Conservation (phyloP, 2,888 invertebrate species). For the Aporophyla nigra region DNA sequence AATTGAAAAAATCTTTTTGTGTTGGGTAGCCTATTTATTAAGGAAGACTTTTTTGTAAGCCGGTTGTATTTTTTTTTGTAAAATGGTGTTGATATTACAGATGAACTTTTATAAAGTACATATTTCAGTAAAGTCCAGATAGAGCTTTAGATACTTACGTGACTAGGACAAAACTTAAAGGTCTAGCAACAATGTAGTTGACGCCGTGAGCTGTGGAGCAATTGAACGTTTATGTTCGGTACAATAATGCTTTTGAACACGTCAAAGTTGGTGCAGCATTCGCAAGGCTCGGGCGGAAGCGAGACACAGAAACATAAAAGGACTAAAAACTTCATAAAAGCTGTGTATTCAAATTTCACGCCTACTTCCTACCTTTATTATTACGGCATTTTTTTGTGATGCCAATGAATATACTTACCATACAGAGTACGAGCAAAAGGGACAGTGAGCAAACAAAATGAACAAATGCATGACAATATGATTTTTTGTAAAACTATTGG, state of each 20-base stretch:
- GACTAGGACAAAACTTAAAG: neutral
- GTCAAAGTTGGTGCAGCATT: neutral
- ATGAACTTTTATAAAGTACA: no score
- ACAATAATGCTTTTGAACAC: conserved; percentile 25
- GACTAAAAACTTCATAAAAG: neutral
- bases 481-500: neutral
- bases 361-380: neutral
- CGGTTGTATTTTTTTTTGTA: no score
- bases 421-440: neutral
- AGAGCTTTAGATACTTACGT: neutral
- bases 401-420: neutral
- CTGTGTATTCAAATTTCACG: neutral
- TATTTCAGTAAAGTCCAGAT: neutral
- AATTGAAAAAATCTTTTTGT: no score
- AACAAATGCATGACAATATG: neutral
- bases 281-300: neutral
- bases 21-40: no score
- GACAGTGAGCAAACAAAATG: neutral
- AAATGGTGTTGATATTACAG: no score
- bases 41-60: no score
- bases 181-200: conserved; percentile 5
- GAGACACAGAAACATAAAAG: neutral
- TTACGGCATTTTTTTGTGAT: neutral
- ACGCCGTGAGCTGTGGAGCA: neutral
- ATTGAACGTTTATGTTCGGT: neutral